Percentiles rank a stretch among this genome's conserved stretches.
Evolutionary conservation across 2,888 invertebrate species (phyloP).

Genomic region (Netelia melanura): DNA sequence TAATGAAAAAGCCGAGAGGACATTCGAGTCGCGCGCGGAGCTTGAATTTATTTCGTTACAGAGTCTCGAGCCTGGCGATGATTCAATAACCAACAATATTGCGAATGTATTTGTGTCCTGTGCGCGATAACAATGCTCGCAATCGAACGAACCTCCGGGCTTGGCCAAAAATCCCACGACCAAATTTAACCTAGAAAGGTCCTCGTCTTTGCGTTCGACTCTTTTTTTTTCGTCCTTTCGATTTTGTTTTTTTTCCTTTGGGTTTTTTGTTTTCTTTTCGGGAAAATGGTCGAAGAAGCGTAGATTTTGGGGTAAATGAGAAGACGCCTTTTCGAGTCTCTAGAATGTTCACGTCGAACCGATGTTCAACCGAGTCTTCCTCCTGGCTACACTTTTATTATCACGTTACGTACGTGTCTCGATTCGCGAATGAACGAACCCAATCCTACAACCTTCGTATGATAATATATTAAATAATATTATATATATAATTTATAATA

Average conservation of each 20-base stretch:
- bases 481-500: not conserved
- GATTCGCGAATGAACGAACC: conserved; percentile 52
- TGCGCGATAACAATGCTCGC: conserved; percentile 43
- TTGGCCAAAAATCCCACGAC: conserved; percentile 2
- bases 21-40: not conserved
- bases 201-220: conserved; percentile 9
- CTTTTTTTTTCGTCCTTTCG: conserved; percentile 3
- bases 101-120: conserved; percentile 23
- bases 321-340: not conserved
- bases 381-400: conserved; percentile 33
- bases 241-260: not conserved
- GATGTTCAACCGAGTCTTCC: conserved; percentile 13
- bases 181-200: conserved; percentile 7
- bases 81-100: conserved; percentile 34
- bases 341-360: conserved; percentile 4
- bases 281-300: not conserved
- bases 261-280: not conserved
- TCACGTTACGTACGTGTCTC: conserved; percentile 56
- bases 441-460: conserved; percentile 18
- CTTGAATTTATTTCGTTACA: conserved; percentile 35
- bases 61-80: conserved; percentile 9
- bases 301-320: not conserved
- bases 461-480: not conserved
- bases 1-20: not conserved
- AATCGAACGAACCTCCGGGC: conserved; percentile 37